phyloP scores from a whole-genome alignment of 1,140 invertebrate species.

The Drosophila pallidifrons region DNA sequence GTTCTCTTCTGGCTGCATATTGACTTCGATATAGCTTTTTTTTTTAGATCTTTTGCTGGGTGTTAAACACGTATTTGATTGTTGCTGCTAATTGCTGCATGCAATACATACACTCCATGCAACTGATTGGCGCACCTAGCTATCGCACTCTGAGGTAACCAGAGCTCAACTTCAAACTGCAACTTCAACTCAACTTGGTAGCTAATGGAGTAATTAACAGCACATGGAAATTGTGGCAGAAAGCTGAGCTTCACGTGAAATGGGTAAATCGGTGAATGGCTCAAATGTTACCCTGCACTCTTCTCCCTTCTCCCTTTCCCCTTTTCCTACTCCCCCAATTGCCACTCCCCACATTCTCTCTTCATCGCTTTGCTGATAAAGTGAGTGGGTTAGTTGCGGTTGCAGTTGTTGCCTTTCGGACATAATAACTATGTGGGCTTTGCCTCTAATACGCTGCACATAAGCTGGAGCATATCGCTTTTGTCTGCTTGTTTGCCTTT shows the following conservation, averaged over 20 bases:
- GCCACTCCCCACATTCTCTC: not conserved
- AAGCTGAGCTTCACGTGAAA: slow-evolving; percentile 46
- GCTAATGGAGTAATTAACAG: slow-evolving; percentile 75
- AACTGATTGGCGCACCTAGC: slow-evolving; percentile 14
- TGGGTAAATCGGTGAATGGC: slow-evolving; percentile 55
- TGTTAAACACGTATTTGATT: slow-evolving; percentile 53
- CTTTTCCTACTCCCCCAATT: not conserved
- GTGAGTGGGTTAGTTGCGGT: slow-evolving; percentile 9
- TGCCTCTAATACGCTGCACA: not conserved
- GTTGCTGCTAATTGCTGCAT: slow-evolving; percentile 61
- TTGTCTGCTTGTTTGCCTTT: not conserved
- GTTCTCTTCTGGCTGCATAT: slow-evolving; percentile 23
- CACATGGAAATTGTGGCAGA: slow-evolving; percentile 61
- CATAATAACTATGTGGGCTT: slow-evolving; percentile 4
- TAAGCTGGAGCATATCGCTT: not conserved
- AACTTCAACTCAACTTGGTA: not conserved
- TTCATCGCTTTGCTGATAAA: not conserved
- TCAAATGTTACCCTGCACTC: slow-evolving; percentile 7
- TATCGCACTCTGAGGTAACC: slow-evolving; percentile 3
- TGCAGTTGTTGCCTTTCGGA: slow-evolving; percentile 4
- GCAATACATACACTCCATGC: slow-evolving; percentile 25
- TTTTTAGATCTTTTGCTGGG: slow-evolving; percentile 9
- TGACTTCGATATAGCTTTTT: slow-evolving; percentile 38
- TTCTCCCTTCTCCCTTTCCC: not conserved
- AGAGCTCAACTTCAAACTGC: not conserved